A percentile compares a stretch with the other conserved stretches of the same genome.
These are phyloP conservation scores for Rachycentron canadum DNA, from an alignment of 2,797 vertebrate genomes.

Conservation along the genomic window DNA sequence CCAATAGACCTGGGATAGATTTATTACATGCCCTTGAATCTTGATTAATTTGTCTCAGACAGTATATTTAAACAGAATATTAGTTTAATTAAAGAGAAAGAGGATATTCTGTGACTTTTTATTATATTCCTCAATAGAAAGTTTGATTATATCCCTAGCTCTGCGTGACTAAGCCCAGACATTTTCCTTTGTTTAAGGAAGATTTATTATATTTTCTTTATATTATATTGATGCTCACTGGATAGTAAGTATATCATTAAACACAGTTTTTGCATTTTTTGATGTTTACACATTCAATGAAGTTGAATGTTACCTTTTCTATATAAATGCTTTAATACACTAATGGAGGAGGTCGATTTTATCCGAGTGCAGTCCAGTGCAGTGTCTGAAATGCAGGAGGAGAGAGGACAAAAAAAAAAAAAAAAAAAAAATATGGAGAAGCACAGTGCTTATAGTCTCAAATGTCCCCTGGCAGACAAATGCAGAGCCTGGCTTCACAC, in stretches of 20 bases:
- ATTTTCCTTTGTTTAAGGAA: too few species aligned
- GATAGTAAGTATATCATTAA: not conserved
- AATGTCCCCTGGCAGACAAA: slow-evolving; percentile 67
- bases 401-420: slow-evolving; percentile 24
- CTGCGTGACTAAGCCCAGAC: too few species aligned
- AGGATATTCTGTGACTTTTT: too few species aligned
- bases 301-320: not conserved
- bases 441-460: slow-evolving; percentile 35
- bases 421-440: slow-evolving; percentile 45
- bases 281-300: not conserved
- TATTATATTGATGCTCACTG: not conserved
- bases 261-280: not conserved
- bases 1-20: not conserved
- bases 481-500: slow-evolving; percentile 46
- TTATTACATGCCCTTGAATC: not conserved
- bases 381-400: too few species aligned
- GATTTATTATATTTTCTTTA: too few species aligned
- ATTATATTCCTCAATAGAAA: too few species aligned
- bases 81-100: too few species aligned
- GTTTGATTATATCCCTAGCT: too few species aligned
- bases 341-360: not conserved
- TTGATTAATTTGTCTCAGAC: too few species aligned
- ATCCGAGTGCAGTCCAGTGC: too few species aligned
- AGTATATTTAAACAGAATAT: not conserved
- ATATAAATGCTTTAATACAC: not conserved